A percentile compares a stretch with the other conserved stretches of the same genome.
Conservation (phyloP, 2,113 vertebrate species). For the Dendrocopos noguchii region DNA sequence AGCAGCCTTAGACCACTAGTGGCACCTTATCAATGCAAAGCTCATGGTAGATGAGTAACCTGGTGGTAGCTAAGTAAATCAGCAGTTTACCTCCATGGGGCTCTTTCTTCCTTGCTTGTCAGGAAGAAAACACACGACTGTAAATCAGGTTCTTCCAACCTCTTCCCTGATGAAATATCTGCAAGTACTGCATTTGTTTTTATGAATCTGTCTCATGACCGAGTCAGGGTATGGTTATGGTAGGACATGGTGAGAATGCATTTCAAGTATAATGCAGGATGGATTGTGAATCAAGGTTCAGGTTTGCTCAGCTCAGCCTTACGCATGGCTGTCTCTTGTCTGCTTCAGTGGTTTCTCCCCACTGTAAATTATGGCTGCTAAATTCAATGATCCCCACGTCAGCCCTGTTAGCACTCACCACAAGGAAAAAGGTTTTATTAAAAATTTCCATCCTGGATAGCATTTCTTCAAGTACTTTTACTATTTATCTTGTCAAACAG, state of each 20-base stretch:
- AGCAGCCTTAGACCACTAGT: neutral
- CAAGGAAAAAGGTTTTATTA: neutral
- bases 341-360: neutral
- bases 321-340: neutral
- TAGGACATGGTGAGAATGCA: neutral
- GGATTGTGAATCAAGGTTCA: neutral
- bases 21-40: neutral
- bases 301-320: neutral
- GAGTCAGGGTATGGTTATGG: neutral
- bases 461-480: neutral
- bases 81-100: neutral
- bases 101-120: neutral
- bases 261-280: neutral
- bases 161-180: neutral
- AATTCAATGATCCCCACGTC: neutral
- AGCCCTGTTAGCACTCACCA: neutral
- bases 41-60: neutral
- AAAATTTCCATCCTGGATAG: neutral
- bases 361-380: neutral
- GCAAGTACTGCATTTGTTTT: neutral
- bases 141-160: neutral
- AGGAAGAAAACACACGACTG: neutral
- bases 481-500: neutral
- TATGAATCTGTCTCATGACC: neutral
- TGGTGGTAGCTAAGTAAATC: neutral